These are phyloP conservation scores for Procavia capensis DNA, from an alignment of 2,113 vertebrate species.

Conservation along the genomic window DNA sequence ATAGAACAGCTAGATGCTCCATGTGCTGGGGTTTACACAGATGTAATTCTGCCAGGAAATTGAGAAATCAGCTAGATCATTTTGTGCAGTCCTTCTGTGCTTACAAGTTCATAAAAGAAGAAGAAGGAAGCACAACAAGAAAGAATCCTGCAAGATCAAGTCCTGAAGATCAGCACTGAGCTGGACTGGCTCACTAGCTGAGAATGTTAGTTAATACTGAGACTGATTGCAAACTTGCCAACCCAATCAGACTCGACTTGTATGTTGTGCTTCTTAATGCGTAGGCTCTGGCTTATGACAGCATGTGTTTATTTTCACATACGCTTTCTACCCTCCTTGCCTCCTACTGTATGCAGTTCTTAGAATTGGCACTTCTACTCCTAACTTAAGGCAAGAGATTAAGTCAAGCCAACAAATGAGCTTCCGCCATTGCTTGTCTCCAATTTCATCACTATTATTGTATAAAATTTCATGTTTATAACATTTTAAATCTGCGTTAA, in stretches of 20 bases:
- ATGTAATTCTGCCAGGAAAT: neutral
- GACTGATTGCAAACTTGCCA: conserved; percentile 50
- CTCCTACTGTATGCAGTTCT: conserved; percentile 72
- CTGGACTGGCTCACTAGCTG: neutral
- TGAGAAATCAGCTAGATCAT: neutral
- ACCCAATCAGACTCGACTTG: conserved; percentile 57
- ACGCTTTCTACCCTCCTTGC: conserved; percentile 51
- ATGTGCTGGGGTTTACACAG: neutral
- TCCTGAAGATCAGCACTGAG: neutral
- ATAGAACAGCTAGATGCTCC: neutral
- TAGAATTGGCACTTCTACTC: conserved; percentile 37
- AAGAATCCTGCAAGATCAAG: neutral
- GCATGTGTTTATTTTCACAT: conserved; percentile 63
- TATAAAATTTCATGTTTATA: conserved; percentile 85
- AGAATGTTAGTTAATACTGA: conserved; percentile 64
- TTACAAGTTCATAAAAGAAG: neutral
- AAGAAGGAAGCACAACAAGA: conserved; percentile 18
- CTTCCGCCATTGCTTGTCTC: conserved; percentile 69
- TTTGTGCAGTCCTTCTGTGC: neutral
- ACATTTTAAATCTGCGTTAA: conserved; percentile 82
- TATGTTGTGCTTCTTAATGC: conserved; percentile 56
- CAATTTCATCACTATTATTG: conserved; percentile 80
- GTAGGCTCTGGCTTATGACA: conserved; percentile 63
- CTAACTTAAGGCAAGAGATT: conserved; percentile 69
- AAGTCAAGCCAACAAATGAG: conserved; percentile 76